A percentile compares a stretch with the other conserved stretches of the same genome.
phyloP scores from a whole-genome alignment of 2,113 vertebrate species.

The Equus przewalskii region DNA sequence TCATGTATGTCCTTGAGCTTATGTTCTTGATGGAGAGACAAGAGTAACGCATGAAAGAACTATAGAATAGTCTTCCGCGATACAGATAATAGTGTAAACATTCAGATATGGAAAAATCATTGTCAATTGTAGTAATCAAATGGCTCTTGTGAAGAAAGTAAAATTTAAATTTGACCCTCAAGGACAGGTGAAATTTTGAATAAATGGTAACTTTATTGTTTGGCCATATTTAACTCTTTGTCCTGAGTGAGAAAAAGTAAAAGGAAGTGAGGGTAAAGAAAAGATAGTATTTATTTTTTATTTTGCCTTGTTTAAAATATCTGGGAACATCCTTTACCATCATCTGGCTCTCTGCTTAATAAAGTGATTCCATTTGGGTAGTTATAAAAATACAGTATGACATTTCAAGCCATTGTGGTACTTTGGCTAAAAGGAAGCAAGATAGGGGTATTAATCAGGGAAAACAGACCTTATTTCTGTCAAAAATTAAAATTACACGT shows the following conservation, averaged over 20 bases:
- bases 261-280: conserved; percentile 31
- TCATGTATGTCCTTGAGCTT: background rate
- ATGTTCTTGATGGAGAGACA: background rate
- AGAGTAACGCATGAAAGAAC: background rate
- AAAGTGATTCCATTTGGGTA: background rate
- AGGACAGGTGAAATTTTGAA: background rate
- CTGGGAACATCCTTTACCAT: conserved; percentile 5
- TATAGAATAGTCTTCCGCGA: background rate
- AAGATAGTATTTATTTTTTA: conserved; percentile 45
- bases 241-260: background rate
- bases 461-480: background rate
- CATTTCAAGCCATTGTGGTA: background rate
- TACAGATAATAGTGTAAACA: background rate
- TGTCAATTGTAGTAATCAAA: background rate
- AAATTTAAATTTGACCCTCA: conserved; percentile 2
- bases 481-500: background rate
- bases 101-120: background rate
- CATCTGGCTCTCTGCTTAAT: background rate
- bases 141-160: background rate
- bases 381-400: background rate
- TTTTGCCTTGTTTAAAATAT: conserved; percentile 45
- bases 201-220: conserved; percentile 28
- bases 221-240: conserved; percentile 39
- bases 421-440: background rate
- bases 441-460: background rate